Evolutionary conservation across 2,113 vertebrate species (phyloP), one percentile per base, ranked within the genome.

Genomic region (Hemiscyllium ocellatum): DNA sequence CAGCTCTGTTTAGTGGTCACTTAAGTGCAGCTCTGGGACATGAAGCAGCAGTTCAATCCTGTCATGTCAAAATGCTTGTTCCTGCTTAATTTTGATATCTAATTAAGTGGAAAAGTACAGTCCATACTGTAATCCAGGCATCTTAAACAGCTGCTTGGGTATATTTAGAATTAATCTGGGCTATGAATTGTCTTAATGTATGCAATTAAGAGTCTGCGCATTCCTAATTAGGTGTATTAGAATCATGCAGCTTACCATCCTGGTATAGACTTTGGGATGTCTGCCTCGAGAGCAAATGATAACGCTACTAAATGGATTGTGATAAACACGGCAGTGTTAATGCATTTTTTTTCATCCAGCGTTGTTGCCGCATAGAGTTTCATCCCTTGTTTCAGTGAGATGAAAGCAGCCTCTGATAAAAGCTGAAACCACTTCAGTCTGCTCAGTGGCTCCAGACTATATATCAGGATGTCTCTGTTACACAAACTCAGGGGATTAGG

Each of bases 141-240:
- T 98, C 98, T 98, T 98, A 98, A 98, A 98, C 98, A 98, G 98
- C 98, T 98, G 98, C 98, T 98, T 98, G 98, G 98, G 98, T 98
- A 99, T 99, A 99, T 99, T 99, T 99, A 99, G 99, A 99, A 99
- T 99, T 99, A 99, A 99, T 99, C 99, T 98, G 98, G 98, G 98
- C 98, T 98, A 98, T 98, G 99, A 99, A 99, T 98, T 98, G 98
- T 98, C 98, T 98, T 99, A 99, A 99, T 99, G 99, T 99, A 99
- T 99, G 99, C 99, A 99, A 99, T 99, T 99, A 99, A 99, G 98
- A 99, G 98, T 98, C 98, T 99, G 98, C 98, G 98, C 98, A 99
- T 99, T 99, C 98, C 98, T 99, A 99, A 99, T 99, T 99, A 99
- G 98, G 98, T 99, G 98, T 98, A 98, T 99, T 99, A 99, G 99